Conservation (phyloP, 2,888 invertebrate genomes). For the Heliconius aoede region DNA sequence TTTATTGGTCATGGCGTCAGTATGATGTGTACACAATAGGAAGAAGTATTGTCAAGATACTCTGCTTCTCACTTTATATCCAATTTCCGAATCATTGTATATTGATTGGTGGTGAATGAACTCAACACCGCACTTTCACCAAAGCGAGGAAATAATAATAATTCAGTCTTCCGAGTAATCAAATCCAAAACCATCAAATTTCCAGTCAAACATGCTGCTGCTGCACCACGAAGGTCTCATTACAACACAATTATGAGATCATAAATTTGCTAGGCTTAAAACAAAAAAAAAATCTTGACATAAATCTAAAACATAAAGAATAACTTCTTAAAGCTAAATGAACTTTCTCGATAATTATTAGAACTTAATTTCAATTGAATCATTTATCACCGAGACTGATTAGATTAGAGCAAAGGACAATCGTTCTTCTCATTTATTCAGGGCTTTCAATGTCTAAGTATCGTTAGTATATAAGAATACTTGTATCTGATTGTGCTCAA, state of each 20-base stretch:
- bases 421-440: slow-evolving; percentile 8
- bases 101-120: no score
- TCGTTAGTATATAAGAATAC: slow-evolving; percentile 20
- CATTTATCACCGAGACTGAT: slow-evolving; percentile 16
- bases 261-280: background rate
- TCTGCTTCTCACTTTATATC: no score
- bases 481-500: slow-evolving; percentile 23
- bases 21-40: no score
- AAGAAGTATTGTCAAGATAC: no score
- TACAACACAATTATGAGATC: background rate
- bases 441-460: slow-evolving; percentile 20
- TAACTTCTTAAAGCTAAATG: background rate
- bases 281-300: background rate
- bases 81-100: no score
- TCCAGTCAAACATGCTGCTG: no score
- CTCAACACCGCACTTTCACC: no score
- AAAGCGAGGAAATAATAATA: no score
- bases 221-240: no score
- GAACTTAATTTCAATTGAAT: slow-evolving; percentile 1
- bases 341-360: background rate
- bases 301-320: background rate
- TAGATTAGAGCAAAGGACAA: background rate
- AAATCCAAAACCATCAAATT: no score
- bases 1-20: no score
- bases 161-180: no score